phyloP scores from a whole-genome alignment of 2,113 vertebrate species.

The Halcyon malimbica region DNA sequence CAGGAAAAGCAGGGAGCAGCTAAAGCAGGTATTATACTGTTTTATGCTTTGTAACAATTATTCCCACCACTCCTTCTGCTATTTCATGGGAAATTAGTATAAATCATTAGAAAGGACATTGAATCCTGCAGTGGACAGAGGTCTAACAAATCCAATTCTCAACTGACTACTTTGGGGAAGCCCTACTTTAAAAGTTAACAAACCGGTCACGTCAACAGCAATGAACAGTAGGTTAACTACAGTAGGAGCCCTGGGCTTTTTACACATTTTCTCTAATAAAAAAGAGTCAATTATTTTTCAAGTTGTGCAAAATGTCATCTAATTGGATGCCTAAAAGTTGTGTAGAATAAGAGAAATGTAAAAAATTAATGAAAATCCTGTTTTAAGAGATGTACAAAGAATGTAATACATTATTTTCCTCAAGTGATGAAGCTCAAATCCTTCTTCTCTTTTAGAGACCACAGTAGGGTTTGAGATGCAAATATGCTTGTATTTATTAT shows the following conservation, averaged over 20 bases:
- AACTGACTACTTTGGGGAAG: neutral
- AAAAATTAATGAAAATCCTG: neutral
- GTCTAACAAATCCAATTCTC: neutral
- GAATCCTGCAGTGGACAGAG: neutral
- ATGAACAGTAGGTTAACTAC: neutral
- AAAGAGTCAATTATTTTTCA: neutral
- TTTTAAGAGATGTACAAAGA: neutral
- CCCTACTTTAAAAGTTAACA: neutral
- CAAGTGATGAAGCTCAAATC: neutral
- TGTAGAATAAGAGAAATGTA: neutral
- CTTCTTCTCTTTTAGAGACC: neutral
- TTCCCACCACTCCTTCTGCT: neutral
- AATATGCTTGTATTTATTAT: neutral
- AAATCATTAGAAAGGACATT: neutral
- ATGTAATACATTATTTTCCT: neutral
- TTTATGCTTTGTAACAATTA: neutral
- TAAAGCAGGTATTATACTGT: neutral
- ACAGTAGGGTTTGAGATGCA: neutral
- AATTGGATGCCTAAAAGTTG: neutral
- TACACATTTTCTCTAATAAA: neutral
- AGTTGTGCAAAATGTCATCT: neutral
- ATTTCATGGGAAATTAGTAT: neutral
- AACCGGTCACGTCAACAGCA: neutral
- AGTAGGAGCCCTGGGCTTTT: neutral
- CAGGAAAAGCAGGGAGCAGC: neutral